These are phyloP conservation scores for Salvator merianae DNA, from an alignment of 2,113 vertebrate species.

Conservation along the genomic window DNA sequence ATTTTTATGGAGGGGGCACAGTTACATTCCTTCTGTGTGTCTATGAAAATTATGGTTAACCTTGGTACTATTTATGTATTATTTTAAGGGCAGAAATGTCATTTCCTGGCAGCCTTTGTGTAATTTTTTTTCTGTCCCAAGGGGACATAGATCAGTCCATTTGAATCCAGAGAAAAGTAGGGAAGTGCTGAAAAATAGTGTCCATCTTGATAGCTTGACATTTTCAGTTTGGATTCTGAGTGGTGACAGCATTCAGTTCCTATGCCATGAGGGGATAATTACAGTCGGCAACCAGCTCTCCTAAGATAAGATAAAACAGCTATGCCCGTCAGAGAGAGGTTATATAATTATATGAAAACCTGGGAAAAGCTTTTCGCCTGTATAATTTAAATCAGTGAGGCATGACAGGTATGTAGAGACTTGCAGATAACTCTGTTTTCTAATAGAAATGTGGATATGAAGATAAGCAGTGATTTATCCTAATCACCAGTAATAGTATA, in stretches of 20 bases:
- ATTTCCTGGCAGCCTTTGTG: background rate
- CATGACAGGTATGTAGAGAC: slow-evolving; percentile 21
- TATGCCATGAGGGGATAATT: slow-evolving; percentile 1
- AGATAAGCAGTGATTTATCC: slow-evolving; percentile 25
- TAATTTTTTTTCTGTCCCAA: background rate
- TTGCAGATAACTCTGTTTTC: slow-evolving; percentile 36
- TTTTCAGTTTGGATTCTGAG: slow-evolving; percentile 39
- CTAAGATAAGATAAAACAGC: slow-evolving; percentile 20
- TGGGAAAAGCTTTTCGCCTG: background rate
- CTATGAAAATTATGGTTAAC: background rate
- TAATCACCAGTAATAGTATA: slow-evolving; percentile 9
- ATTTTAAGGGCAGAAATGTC: background rate
- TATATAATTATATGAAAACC: slow-evolving; percentile 34
- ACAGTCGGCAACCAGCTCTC: slow-evolving; percentile 9
- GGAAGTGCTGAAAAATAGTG: background rate
- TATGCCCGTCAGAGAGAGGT: slow-evolving; percentile 21
- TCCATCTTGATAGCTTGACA: background rate
- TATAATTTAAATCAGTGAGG: slow-evolving; percentile 33
- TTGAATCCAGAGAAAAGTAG: background rate
- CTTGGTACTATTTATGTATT: background rate
- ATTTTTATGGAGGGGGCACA: background rate
- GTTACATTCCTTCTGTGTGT: background rate
- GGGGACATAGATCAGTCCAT: background rate
- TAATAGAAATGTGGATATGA: slow-evolving; percentile 26
- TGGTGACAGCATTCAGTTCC: background rate